These are phyloP conservation scores for Apodemia hepburni DNA, from an alignment of 2,888 invertebrate species.

Conservation along the genomic window DNA sequence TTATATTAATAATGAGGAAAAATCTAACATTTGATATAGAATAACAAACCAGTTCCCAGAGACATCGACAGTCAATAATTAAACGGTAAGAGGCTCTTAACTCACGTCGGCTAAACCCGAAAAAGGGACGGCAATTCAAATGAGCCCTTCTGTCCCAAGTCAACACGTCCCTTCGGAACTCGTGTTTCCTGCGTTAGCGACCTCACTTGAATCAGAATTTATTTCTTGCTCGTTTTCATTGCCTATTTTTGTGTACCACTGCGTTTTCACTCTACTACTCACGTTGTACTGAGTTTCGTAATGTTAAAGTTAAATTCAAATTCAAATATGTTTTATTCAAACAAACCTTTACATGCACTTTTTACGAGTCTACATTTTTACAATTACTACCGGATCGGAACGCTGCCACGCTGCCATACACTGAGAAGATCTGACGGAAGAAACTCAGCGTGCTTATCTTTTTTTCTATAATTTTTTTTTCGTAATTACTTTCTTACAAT, in stretches of 20 bases:
- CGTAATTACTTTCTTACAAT: too few species aligned
- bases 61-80: slow-evolving; percentile 7
- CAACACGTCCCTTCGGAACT: slow-evolving; percentile 18
- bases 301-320: too few species aligned
- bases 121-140: slow-evolving; percentile 18
- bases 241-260: slow-evolving; percentile 1
- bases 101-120: slow-evolving; percentile 8
- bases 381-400: too few species aligned
- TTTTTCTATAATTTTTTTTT: too few species aligned
- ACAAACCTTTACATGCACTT: too few species aligned
- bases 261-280: not conserved
- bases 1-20: not conserved
- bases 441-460: too few species aligned
- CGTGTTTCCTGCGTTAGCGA: slow-evolving; percentile 16
- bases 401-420: too few species aligned
- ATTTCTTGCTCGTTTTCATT: slow-evolving; percentile 24
- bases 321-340: too few species aligned
- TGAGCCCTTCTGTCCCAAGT: slow-evolving; percentile 19
- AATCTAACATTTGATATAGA: not conserved
- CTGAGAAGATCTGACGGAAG: too few species aligned
- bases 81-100: slow-evolving; percentile 10
- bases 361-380: too few species aligned
- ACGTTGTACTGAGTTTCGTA: too few species aligned
- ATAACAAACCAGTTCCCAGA: not conserved
- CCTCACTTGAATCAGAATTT: slow-evolving; percentile 24